phyloP scores from a whole-genome alignment of 2,888 invertebrate species.

The Tetrapedia diversipes region DNA sequence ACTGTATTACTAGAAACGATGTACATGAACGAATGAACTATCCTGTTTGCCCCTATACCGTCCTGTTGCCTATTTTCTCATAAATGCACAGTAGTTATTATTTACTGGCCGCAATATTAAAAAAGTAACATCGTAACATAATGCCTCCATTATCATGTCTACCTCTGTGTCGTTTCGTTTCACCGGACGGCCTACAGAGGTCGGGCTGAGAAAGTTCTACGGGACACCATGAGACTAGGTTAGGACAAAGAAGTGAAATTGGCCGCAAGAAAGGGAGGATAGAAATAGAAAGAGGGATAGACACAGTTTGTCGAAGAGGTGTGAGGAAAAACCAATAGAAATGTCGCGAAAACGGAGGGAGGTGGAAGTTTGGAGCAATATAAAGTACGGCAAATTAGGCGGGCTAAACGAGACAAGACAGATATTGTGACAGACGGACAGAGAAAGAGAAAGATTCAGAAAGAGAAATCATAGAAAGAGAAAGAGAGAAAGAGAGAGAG shows the following conservation, averaged over 20 bases:
- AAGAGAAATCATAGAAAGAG: slow-evolving; percentile 38
- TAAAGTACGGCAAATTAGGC: neutral
- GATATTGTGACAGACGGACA: neutral
- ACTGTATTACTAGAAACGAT: too few relatives aligned
- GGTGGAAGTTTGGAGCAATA: neutral
- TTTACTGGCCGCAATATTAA: too few relatives aligned
- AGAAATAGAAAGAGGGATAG: neutral
- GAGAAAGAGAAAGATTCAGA: slow-evolving; percentile 27
- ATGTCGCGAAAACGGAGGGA: neutral
- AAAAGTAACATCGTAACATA: too few relatives aligned
- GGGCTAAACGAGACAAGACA: neutral
- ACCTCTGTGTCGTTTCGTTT: too few relatives aligned
- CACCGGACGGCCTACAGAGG: too few relatives aligned
- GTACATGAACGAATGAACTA: too few relatives aligned
- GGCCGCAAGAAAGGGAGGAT: neutral
- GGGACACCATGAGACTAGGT: neutral
- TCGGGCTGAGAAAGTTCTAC: slow-evolving; percentile 9
- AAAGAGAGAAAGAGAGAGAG: slow-evolving; percentile 48
- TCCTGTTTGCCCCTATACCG: too few relatives aligned
- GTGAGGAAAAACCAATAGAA: neutral
- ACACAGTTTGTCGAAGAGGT: neutral
- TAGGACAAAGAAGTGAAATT: too few relatives aligned
- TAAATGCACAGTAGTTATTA: too few relatives aligned
- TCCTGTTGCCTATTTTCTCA: too few relatives aligned
- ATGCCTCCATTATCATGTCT: too few relatives aligned